Percentiles rank a stretch among this genome's conserved stretches.
Evolutionary conservation across 2,113 vertebrate species (phyloP).

Genomic region (Gadus macrocephalus): DNA sequence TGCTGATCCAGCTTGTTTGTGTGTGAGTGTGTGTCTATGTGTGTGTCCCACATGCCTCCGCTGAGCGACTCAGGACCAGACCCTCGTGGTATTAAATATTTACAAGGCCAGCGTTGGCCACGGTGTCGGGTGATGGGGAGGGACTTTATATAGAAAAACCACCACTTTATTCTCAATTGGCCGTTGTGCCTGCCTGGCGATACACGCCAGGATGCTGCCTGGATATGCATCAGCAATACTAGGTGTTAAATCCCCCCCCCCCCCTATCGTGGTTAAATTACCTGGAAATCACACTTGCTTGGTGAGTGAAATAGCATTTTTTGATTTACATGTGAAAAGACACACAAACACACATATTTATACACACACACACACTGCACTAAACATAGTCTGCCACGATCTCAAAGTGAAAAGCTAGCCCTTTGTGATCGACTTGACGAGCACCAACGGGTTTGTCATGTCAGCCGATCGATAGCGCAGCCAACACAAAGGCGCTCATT

Average conservation of each 20-base stretch:
- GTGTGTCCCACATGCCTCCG: constrained; percentile 30
- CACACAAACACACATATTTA: background rate
- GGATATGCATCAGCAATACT: constrained; percentile 19
- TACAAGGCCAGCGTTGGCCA: constrained; percentile 78
- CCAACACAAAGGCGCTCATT: too few species aligned
- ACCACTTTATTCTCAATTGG: constrained; percentile 73
- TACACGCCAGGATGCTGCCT: constrained; percentile 41
- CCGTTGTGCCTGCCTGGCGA: constrained; percentile 69
- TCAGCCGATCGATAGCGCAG: too few species aligned
- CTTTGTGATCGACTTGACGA: too few species aligned
- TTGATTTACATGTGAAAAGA: background rate
- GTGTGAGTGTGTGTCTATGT: background rate
- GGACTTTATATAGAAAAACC: constrained; percentile 86
- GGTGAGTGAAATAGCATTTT: too few species aligned
- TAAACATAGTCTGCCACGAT: too few species aligned
- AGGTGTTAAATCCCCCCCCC: background rate
- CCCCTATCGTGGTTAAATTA: too few species aligned
- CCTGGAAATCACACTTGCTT: too few species aligned
- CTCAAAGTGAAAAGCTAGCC: too few species aligned
- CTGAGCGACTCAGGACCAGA: constrained; percentile 61
- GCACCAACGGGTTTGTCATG: too few species aligned
- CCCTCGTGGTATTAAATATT: constrained; percentile 78
- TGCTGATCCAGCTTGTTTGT: constrained; percentile 13
- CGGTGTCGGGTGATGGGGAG: constrained; percentile 83
- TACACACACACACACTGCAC: too few species aligned